A percentile compares a stretch with the other conserved stretches of the same genome.
These are phyloP conservation scores for Sicus ferrugineus DNA, from an alignment of 2,888 invertebrate species.

Conservation along the genomic window DNA sequence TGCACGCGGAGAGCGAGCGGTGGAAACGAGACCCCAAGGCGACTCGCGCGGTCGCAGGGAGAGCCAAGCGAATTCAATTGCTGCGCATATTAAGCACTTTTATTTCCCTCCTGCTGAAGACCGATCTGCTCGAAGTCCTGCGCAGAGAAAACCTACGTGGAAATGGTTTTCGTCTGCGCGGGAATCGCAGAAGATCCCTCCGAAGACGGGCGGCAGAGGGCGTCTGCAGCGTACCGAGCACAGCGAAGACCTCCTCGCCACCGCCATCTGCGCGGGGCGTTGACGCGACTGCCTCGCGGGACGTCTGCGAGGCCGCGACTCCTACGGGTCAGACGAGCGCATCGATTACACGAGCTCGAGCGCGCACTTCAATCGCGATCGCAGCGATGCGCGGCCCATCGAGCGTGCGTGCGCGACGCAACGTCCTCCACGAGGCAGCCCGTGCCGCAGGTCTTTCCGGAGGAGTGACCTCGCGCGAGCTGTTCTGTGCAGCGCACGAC, in stretches of 20 bases:
- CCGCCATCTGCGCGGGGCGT: slow-evolving; percentile 33
- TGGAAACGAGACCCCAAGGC: too few relatives aligned
- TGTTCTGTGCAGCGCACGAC: background rate
- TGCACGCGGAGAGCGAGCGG: too few relatives aligned
- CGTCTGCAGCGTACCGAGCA: slow-evolving; percentile 43
- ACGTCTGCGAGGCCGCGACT: slow-evolving; percentile 49
- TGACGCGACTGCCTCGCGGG: slow-evolving; percentile 45
- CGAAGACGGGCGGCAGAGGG: slow-evolving; percentile 23
- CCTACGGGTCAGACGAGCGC: slow-evolving; percentile 49
- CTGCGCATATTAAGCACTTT: background rate
- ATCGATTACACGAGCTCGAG: slow-evolving; percentile 45
- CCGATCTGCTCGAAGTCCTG: too few relatives aligned
- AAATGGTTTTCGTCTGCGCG: background rate
- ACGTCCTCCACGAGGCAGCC: background rate
- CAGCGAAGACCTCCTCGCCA: background rate
- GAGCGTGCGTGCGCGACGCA: too few relatives aligned
- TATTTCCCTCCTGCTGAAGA: background rate
- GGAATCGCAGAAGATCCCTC: background rate
- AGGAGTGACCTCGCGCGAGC: background rate
- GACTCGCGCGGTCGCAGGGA: background rate
- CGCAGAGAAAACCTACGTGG: background rate
- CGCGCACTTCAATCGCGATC: slow-evolving; percentile 38
- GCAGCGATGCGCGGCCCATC: too few relatives aligned
- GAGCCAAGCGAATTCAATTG: background rate
- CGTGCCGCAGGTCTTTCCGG: background rate